A percentile compares a stretch with the other conserved stretches of the same genome.
Evolutionary conservation across 92 coral and sea anemone species (phyloP).

Genomic region (Siderastrea radians): DNA sequence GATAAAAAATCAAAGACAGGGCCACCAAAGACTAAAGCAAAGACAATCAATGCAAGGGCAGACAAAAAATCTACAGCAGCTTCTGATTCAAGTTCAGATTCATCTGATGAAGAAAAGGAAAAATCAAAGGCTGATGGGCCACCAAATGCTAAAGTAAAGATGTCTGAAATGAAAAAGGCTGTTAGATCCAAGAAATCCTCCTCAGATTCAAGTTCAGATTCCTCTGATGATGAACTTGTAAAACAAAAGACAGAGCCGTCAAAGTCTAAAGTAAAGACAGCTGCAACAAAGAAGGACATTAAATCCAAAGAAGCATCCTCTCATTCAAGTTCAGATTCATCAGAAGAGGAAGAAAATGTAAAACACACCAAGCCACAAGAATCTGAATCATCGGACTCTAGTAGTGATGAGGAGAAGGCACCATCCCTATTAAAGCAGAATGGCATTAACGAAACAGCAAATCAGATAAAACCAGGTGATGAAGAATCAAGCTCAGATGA

Average conservation of each 20-base stretch:
- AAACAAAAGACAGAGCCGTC: not conserved
- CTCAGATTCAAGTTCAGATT: constrained; percentile 38
- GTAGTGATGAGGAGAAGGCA: constrained; percentile 17
- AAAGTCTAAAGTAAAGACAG: not conserved
- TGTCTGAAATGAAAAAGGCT: constrained; percentile 30
- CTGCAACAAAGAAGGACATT: not conserved
- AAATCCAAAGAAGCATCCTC: constrained; percentile 23
- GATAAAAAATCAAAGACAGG: not conserved
- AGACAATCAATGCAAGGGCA: not conserved
- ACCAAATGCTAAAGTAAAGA: constrained; percentile 19
- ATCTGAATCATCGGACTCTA: constrained; percentile 46
- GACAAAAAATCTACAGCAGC: not conserved
- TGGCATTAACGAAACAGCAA: constrained; percentile 1
- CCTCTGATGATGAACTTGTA: constrained; percentile 12
- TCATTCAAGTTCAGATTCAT: constrained; percentile 58
- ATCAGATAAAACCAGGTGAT: not conserved
- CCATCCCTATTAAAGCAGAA: not conserved
- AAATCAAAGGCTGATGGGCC: constrained; percentile 35
- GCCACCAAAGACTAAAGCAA: not conserved
- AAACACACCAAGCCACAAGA: constrained; percentile 28
- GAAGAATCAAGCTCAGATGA: constrained; percentile 32
- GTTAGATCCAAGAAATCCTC: not conserved
- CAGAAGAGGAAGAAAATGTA: constrained; percentile 59
- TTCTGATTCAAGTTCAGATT: constrained; percentile 61
- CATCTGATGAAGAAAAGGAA: constrained; percentile 73